Evolutionary conservation across 2,113 vertebrate species (phyloP), one percentile per base, ranked within the genome.

Genomic region (Pica pica): DNA sequence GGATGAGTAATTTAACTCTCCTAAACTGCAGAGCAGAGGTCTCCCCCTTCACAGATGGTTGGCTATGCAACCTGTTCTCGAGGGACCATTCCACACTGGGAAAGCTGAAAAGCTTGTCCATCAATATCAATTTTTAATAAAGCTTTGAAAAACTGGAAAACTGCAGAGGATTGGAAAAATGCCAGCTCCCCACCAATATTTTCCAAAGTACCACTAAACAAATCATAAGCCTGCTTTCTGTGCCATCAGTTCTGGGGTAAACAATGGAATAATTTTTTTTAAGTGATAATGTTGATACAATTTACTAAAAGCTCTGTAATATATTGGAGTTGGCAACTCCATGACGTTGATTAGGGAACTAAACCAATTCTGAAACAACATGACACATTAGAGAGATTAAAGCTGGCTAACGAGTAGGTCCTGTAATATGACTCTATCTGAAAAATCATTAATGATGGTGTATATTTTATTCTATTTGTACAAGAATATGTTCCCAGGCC

Each of bases 101-200:
- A 80, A 65, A 68, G 65, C 77, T 93, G 64, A 71, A 95, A 90
- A 92, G 28, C 79, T 78, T 68, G 73, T 52, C 88, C 80, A 82
- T 90, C 60, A 67, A 8, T 31, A 95, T 83, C 1, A 90, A 94
- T 90, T 96, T 95, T 92, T 95, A 90, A 93, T 86, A 89, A 64
- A 56, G 31, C 52, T 78, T 68, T 74, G 83, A 90, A 95, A 92
- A 77, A 41, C 52, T 78, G 49, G 8, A 76, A 81, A 89, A 73
- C 42, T 89, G 76, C 64, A 75, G 60, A 81, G 7, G 53, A 33
- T 6, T 89, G 90, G 73, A 83, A 81, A 78, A 89, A 87, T 14
- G 49, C 83, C 84, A 93, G 70, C 13, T 37, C 10, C 20, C 10
- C n/a, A 2, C 16, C 19, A 26, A 5, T 28, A 78, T 77, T 92